Base-by-base conservation (phyloP, 2,797 vertebrate genomes). In the Botia kubotai region DNA sequence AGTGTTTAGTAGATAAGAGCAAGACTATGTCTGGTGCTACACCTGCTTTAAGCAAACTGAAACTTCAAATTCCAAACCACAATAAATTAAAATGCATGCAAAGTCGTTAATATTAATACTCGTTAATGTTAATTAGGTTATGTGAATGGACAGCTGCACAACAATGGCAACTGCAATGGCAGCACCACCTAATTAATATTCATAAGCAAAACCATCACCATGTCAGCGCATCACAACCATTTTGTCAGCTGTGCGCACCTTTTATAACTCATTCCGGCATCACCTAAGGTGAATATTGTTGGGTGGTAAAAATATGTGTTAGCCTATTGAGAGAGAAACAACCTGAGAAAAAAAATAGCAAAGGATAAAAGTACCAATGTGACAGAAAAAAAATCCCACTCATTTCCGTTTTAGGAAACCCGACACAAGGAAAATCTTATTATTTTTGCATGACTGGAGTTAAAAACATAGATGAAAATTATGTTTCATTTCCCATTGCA, bases 401-500 rank as follows among this genome's bases (percentile, higher is more conserved):
- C 43, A 46, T 46, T 46, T 46, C 43, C 10, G 7, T 46, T 46
- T 46, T 46, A 46, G 55, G 19, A 58, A 58, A 29, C 58, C 5
- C 1, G 23, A 13, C 11, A 62, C 26, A 65, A 69, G 75, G 52
- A 83, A 75, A 77, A 57, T 71, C 63, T 83, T 36, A 10, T 16
- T 73, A 77, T 78, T 83, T 79, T 81, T 55, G 36, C 8, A 10
- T 39, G 43, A 66, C 69, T 26, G 12, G 50, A 81, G 79, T 68
- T 70, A 36, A 83, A 26, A 79, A 68, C 43, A 63, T 48, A 79
- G 67, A 76, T 70, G 58, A 65, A 78, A 83, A 81, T 83, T 75
- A 83, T 48, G 75, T 86, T 83, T 83, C 55, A 55, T 86, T 83
- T 82, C 68, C 72, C 36, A 79, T 78, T 84, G 19, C 26, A 63